Evolutionary conservation across 2,888 invertebrate genomes (phyloP).

Genomic region (Hedychridium roseum): DNA sequence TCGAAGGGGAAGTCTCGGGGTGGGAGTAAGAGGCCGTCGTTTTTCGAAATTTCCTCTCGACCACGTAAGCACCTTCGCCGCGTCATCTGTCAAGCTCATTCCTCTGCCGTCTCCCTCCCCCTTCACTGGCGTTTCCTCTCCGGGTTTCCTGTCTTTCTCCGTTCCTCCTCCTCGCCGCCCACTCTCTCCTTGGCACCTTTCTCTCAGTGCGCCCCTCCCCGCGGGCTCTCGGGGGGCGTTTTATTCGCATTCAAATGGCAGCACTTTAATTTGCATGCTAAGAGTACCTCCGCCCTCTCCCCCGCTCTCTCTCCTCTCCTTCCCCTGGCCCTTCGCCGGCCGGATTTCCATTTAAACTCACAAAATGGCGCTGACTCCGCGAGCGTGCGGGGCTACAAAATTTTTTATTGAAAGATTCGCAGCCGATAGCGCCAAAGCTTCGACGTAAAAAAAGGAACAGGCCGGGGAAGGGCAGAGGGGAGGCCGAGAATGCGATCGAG

Average conservation of each 20-base stretch:
- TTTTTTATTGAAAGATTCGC: conserved; percentile 65
- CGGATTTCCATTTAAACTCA: conserved; percentile 64
- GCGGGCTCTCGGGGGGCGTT: conserved; percentile 48
- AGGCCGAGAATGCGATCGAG: conserved; percentile 15
- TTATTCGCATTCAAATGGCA: conserved; percentile 63
- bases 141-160: background rate
- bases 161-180: conserved; percentile 6
- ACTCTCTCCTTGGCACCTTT: conserved; percentile 11
- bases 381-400: conserved; percentile 63
- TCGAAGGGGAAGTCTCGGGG: conserved; percentile 5
- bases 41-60: conserved; percentile 45
- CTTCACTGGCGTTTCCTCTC: conserved; percentile 10
- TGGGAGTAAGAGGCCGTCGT: conserved; percentile 30
- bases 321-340: conserved; percentile 38
- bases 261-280: conserved; percentile 65
- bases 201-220: conserved; percentile 18
- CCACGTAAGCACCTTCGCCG: conserved; percentile 50
- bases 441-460: conserved; percentile 20
- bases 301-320: conserved; percentile 33
- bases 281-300: conserved; percentile 53
- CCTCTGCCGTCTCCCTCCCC: conserved; percentile 14
- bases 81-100: conserved; percentile 54
- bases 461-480: background rate
- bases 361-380: conserved; percentile 63
- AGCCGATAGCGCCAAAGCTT: conserved; percentile 50